phyloP scores from a whole-genome alignment of 2,888 invertebrate species.

The Terebella lapidaria region DNA sequence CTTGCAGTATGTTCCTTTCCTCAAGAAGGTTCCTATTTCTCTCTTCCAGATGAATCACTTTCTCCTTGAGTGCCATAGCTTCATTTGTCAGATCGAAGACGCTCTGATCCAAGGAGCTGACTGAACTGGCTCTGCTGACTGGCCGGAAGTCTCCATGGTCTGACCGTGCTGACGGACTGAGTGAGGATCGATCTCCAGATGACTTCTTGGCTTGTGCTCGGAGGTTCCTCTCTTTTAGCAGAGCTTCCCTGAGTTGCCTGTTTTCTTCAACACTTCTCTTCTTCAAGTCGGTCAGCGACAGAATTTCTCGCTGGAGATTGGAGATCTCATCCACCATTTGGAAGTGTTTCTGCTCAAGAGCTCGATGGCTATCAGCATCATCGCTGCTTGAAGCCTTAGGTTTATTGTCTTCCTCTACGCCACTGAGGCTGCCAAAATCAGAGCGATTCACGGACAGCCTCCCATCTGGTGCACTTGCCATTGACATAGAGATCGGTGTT shows the following conservation, averaged over 20 bases:
- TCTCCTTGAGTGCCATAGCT: constrained; percentile 16
- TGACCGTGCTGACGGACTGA: neutral
- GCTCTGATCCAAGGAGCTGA: constrained; percentile 1
- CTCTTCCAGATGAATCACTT: constrained; percentile 10
- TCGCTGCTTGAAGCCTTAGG: neutral
- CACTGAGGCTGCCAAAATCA: neutral
- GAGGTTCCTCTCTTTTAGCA: neutral
- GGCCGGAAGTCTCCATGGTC: too few relatives aligned
- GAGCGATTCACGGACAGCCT: neutral
- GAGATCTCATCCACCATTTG: constrained; percentile 11
- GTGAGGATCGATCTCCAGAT: neutral
- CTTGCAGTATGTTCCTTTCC: constrained; percentile 11
- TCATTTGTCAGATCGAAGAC: constrained; percentile 12
- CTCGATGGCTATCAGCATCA: neutral
- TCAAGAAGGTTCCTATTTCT: constrained; percentile 12
- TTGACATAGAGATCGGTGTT: constrained; percentile 6
- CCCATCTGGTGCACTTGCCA: constrained; percentile 1
- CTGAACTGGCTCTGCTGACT: constrained; percentile 3
- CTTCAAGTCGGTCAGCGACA: neutral
- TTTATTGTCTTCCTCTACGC: neutral
- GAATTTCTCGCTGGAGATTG: constrained; percentile 1
- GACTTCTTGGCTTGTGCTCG: neutral
- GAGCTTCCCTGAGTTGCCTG: constrained; percentile 2
- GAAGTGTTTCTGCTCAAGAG: constrained; percentile 12
- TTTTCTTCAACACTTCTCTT: constrained; percentile 8